Evolutionary conservation across 2,888 invertebrate genomes (phyloP).

Genomic region (Melinaea marsaeus): DNA sequence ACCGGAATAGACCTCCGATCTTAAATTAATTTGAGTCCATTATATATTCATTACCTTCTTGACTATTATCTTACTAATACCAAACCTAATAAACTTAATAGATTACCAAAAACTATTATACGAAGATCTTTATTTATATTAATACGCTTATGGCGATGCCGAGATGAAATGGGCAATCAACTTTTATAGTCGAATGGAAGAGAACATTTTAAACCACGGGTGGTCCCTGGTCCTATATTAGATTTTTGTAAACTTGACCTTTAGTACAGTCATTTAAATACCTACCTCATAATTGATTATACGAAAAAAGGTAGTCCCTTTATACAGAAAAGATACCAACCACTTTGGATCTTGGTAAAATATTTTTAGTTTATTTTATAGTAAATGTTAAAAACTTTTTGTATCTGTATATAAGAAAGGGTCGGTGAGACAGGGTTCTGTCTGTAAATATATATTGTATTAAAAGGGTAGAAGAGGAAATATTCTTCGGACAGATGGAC

Average conservation of each 20-base stretch:
- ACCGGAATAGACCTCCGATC: background rate
- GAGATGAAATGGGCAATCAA: constrained; percentile 49
- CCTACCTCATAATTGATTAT: background rate
- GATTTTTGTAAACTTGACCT: constrained; percentile 21
- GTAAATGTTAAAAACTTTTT: background rate
- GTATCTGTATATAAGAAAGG: background rate
- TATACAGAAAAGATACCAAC: too few species aligned
- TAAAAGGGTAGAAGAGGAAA: constrained; percentile 12
- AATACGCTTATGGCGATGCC: constrained; percentile 30
- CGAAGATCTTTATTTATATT: constrained; percentile 36
- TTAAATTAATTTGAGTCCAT: constrained; percentile 3
- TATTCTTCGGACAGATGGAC: constrained; percentile 28
- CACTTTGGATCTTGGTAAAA: too few species aligned
- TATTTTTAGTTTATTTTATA: too few species aligned
- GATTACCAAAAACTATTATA: constrained; percentile 34
- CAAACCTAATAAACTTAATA: constrained; percentile 41
- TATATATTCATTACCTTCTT: constrained; percentile 14
- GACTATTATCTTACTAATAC: constrained; percentile 37
- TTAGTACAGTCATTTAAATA: constrained; percentile 7
- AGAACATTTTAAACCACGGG: constrained; percentile 54
- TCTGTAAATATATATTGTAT: background rate
- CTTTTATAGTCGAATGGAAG: constrained; percentile 57
- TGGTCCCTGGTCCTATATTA: constrained; percentile 40
- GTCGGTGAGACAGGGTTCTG: background rate
- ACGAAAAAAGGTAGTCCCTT: background rate